Base-by-base conservation (phyloP, 2,113 vertebrate species). In the Corythaixoides concolor region DNA sequence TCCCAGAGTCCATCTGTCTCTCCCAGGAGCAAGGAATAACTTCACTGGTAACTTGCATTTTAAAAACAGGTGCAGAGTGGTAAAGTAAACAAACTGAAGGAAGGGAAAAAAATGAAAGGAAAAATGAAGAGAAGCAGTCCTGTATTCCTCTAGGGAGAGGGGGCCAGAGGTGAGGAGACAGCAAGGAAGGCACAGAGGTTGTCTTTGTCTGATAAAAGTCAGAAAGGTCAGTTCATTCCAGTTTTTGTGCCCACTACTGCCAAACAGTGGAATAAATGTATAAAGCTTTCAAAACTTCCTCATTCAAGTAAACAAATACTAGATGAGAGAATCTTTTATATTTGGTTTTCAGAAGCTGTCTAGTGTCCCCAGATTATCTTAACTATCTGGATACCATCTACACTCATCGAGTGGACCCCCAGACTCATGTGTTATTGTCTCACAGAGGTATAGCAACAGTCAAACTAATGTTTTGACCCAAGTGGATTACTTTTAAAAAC, bases 11-110 rank as follows among this genome's bases (percentile, higher is more conserved):
- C 92, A 86, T 97, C 77, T 95, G 94, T 97, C 78, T 97, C 86
- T 93, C 60, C 85, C 32, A 83, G 43, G 39, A 88, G 76, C 75
- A 88, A 94, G 35, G 67, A 96, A 66, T 89, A 88, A 87, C 63
- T 92, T 94, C 53, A 67, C 24, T 67, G 56, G 70, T 59, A 86
- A 47, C 59, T 59, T 59, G n/a, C 43, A 50, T 79, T 97, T 95
- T 96, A 90, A 97, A 97, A 97, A 91, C 95, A 98, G 94, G 94
- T 98, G 93, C 78, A 96, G 89, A 55, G 14, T 52, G 50, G 39
- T 67, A 60, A 90, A 89, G 28, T 78, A 93, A 97, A 93, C 19
- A 97, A 97, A 87, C 63, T 62, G 14, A 88, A 90, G 32, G 49
- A 91, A 93, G 22, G 26, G 12, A 3, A 47, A 83, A 90, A 96